Percentiles rank a stretch among this genome's conserved stretches.
Evolutionary conservation across 2,797 vertebrate genomes (phyloP).

Genomic region (Anguilla pacifica): DNA sequence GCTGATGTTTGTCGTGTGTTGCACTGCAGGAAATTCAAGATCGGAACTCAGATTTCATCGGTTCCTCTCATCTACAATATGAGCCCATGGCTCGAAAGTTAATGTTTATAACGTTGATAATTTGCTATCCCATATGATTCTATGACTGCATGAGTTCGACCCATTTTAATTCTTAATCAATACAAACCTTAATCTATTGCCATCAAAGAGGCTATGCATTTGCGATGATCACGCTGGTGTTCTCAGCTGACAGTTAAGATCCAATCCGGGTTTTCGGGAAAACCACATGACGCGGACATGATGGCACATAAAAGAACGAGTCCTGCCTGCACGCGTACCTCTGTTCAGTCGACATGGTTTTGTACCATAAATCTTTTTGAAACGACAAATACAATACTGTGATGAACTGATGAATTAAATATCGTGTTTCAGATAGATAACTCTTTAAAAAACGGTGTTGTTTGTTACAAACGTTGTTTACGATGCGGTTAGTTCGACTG

Average conservation of each 20-base stretch:
- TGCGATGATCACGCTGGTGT: constrained; percentile 72
- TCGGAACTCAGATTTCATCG: background rate
- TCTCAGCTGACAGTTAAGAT: constrained; percentile 72
- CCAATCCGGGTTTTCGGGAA: constrained; percentile 50
- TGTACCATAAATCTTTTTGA: background rate
- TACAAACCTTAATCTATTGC: background rate
- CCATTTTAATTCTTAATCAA: background rate
- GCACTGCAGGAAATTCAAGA: background rate
- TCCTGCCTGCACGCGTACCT: background rate
- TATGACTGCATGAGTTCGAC: background rate
- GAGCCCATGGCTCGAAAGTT: background rate
- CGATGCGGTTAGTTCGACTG: constrained; percentile 5
- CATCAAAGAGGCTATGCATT: background rate
- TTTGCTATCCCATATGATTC: background rate
- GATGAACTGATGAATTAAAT: background rate
- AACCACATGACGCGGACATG: constrained; percentile 35
- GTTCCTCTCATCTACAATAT: background rate
- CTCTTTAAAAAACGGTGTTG: background rate
- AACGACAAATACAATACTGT: too few species aligned
- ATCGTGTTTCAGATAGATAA: background rate
- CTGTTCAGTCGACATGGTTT: background rate
- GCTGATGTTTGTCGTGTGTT: background rate
- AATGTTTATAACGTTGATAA: background rate
- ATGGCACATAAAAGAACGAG: background rate
- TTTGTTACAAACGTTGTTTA: background rate